These are phyloP conservation scores for Gadopsis marmoratus DNA, from an alignment of 2,797 vertebrate species.

Conservation along the genomic window DNA sequence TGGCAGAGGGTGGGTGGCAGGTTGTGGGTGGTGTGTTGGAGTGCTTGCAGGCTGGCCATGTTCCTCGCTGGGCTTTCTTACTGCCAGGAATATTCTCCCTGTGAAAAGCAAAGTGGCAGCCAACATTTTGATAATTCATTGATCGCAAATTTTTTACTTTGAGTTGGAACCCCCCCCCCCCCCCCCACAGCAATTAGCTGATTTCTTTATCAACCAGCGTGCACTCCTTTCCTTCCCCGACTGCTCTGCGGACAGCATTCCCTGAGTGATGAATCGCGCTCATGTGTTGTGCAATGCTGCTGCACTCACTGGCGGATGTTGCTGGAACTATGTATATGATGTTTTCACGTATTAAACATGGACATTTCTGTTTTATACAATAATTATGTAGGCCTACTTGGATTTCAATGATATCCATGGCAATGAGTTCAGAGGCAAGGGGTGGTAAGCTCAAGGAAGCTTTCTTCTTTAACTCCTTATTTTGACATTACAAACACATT, in stretches of 20 bases:
- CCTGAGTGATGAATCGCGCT: conserved; percentile 52
- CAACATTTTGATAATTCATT: conserved; percentile 32
- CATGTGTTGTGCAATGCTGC: conserved; percentile 14
- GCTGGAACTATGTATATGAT: conserved; percentile 10
- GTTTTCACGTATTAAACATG: conserved; percentile 22
- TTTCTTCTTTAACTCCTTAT: conserved; percentile 5
- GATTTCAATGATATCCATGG: conserved; percentile 15
- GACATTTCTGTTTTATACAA: neutral
- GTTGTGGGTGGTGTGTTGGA: neutral
- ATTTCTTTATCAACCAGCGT: conserved; percentile 30
- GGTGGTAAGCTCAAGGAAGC: conserved; percentile 20
- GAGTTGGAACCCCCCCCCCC: too few relatives aligned
- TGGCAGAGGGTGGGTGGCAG: neutral
- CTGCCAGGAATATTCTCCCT: conserved; percentile 6
- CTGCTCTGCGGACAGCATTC: conserved; percentile 33
- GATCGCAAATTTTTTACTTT: conserved; percentile 10
- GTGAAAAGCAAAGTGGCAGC: conserved; percentile 22
- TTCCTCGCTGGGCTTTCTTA: neutral
- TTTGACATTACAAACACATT: conserved; percentile 4
- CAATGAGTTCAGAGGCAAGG: neutral
- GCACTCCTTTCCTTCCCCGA: neutral
- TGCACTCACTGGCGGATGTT: conserved; percentile 41
- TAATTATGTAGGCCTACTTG: neutral
- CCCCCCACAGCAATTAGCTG: conserved; percentile 20
- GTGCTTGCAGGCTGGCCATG: neutral